phyloP scores from a whole-genome alignment of 2,888 invertebrate genomes.

The Protophormia terraenovae region DNA sequence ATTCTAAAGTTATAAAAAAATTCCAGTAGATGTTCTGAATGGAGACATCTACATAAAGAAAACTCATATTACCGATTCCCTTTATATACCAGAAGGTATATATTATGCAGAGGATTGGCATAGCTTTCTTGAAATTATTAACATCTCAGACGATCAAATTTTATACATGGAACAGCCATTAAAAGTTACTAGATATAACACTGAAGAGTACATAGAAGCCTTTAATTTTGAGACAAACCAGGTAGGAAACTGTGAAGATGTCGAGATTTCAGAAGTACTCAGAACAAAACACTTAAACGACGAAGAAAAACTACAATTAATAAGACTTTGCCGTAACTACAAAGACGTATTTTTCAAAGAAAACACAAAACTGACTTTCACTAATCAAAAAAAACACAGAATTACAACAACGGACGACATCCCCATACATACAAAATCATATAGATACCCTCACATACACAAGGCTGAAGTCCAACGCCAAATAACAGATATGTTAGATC shows the following conservation, averaged over 20 bases:
- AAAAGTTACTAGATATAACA: neutral
- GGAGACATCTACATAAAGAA: neutral
- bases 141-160: neutral
- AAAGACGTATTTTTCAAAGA: neutral
- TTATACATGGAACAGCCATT: slow-evolving; percentile 4
- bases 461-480: slow-evolving; percentile 71
- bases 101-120: neutral
- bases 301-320: neutral
- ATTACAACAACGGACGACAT: neutral
- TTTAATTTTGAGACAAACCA: neutral
- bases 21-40: neutral
- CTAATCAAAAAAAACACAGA: neutral
- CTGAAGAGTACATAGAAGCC: neutral
- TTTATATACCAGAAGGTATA: neutral
- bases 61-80: neutral
- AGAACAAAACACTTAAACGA: neutral
- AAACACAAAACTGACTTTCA: neutral
- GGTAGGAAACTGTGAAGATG: neutral
- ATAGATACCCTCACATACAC: slow-evolving; percentile 70
- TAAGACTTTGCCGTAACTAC: neutral
- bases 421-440: slow-evolving; percentile 1
- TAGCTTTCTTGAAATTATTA: neutral
- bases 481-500: slow-evolving; percentile 60
- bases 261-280: neutral
- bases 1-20: neutral